Conservation (phyloP, 2,113 vertebrate genomes). For the Xiphias gladius region DNA sequence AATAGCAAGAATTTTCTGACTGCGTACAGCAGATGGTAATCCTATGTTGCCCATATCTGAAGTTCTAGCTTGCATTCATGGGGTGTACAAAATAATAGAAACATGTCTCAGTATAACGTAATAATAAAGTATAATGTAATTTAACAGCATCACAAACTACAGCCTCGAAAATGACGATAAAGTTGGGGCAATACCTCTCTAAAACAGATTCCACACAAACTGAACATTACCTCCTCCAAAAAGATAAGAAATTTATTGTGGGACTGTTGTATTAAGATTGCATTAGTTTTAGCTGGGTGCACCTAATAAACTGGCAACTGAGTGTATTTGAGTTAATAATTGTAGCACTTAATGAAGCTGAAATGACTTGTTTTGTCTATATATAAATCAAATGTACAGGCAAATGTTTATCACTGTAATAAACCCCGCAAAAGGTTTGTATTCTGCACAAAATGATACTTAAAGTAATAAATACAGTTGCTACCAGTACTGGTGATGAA, state of each 20-base stretch:
- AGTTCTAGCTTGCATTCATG: background rate
- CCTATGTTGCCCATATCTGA: background rate
- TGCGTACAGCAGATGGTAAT: background rate
- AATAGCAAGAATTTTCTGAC: background rate
- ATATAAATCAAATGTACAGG: background rate
- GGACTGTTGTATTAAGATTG: background rate
- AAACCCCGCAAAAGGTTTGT: background rate
- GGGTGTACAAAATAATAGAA: background rate
- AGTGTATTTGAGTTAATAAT: slow-evolving; percentile 27
- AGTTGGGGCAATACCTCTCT: background rate
- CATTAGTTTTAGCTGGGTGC: background rate
- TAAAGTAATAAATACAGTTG: background rate
- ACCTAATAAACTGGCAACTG: slow-evolving; percentile 12
- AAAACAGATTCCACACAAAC: background rate
- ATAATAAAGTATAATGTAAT: background rate
- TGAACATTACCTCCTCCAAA: background rate
- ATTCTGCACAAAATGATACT: background rate
- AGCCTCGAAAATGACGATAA: background rate
- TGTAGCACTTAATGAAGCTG: slow-evolving; percentile 3
- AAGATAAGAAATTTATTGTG: background rate
- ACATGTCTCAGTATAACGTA: background rate
- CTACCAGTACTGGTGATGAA: background rate
- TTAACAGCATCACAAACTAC: background rate
- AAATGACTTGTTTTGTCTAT: slow-evolving; percentile 6
- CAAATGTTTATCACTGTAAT: background rate